phyloP scores from a whole-genome alignment of 2,113 vertebrate genomes.

The Callipepla squamata region DNA sequence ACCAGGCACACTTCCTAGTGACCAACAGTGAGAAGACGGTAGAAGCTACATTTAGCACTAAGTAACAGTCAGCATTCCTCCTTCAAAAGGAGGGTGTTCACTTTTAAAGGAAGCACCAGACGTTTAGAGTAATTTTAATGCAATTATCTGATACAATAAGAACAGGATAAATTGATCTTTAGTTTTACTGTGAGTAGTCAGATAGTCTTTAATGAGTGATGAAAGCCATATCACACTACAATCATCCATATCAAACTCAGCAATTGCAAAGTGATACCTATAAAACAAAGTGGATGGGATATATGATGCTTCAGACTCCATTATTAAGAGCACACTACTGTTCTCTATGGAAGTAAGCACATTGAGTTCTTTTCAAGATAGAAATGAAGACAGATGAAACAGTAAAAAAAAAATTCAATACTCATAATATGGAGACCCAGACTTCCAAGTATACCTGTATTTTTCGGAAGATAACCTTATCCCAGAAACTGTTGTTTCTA shows the following conservation, averaged over 20 bases:
- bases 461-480: constrained; percentile 94
- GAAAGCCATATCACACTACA: not conserved
- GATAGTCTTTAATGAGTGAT: not conserved
- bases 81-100: not conserved
- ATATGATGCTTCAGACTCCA: not conserved
- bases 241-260: not conserved
- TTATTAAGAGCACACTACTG: not conserved
- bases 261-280: not conserved
- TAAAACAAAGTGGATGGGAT: not conserved
- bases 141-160: not conserved
- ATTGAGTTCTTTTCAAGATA: not conserved
- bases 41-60: not conserved
- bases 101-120: not conserved
- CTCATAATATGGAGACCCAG: not conserved
- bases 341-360: not conserved
- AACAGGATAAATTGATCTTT: not conserved
- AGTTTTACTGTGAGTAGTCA: not conserved
- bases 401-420: not conserved
- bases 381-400: not conserved
- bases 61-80: not conserved
- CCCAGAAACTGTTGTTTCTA: constrained; percentile 94
- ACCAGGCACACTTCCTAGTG: not conserved
- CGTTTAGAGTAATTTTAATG: not conserved
- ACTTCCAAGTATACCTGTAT: constrained; percentile 85
- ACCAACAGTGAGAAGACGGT: not conserved